A percentile compares a stretch with the other conserved stretches of the same genome.
These are phyloP conservation scores for Setipinna tenuifilis DNA, from an alignment of 2,797 vertebrate genomes.

Conservation along the genomic window DNA sequence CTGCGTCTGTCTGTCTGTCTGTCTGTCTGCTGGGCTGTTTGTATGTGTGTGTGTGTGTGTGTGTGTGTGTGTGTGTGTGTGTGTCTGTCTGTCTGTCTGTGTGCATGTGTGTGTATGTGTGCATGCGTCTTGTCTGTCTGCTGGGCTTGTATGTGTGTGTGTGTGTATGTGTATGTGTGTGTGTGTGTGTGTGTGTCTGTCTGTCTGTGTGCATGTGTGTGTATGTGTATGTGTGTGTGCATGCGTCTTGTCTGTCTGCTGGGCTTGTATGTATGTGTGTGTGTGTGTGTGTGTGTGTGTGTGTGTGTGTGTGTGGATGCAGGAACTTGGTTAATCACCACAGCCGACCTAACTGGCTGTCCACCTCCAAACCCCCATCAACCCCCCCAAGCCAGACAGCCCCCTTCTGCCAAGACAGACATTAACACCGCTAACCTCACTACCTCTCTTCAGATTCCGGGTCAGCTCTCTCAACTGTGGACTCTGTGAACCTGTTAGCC, in stretches of 20 bases:
- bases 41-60: background rate
- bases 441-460: background rate
- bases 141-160: background rate
- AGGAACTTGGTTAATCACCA: too few species aligned
- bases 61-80: background rate
- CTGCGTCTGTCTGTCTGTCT: background rate
- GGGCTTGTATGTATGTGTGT: background rate
- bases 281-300: background rate
- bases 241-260: too few species aligned
- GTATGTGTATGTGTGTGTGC: too few species aligned
- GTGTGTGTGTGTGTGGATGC: constrained; percentile 14
- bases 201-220: constrained; percentile 21
- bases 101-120: too few species aligned
- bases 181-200: constrained; percentile 9
- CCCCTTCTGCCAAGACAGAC: background rate
- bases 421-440: background rate
- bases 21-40: background rate
- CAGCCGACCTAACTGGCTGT: constrained; percentile 18
- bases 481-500: background rate
- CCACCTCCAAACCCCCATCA: background rate
- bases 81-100: background rate
- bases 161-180: background rate
- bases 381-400: background rate
- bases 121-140: too few species aligned
- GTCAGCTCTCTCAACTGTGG: background rate